Base-by-base conservation (phyloP, 1,140 invertebrate species). In the Planococcus citri region DNA sequence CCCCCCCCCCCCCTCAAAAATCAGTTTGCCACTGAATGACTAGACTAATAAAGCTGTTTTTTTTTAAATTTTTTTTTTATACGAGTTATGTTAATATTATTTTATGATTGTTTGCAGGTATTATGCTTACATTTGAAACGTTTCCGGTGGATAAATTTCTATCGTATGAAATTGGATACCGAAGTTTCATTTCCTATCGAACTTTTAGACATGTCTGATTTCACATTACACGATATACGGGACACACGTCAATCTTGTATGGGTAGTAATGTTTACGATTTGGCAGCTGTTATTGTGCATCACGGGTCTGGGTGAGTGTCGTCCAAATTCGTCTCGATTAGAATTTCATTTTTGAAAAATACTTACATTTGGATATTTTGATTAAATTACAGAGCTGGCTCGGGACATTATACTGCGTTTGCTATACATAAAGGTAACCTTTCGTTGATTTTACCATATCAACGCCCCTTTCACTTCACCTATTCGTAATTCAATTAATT, bases 401-500 rank as follows among this genome's bases (percentile, higher is more conserved):
- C 88, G 69, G 90, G 90, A 69, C 90, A 92, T 78, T 93, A 92
- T 78, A 92, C 90, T 73, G 87, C 90, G 70, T 92, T 90, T 81
- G 89, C 89, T 69, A 85, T 86, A 71, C 88, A 91, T 82, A 86
- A 89, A 76, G 85, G 81, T 82, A 76, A 75, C 73, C n/a, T 72
- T 38, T 68, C 22, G n/a, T 67, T 68, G 2, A 58, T 60, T 71
- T 21, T 0, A 58, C 33, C 22, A 6, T 70, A 27, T n/a, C n/a
- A n/a, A n/a, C n/a, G n/a, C n/a, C n/a, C n/a, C n/a, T n/a, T 58
- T 24, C 4, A 57, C n/a, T 27, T 70, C 9, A 21, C 0, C 10
- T 58, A 20, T 6, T 58, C 25, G 9, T 41, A 41, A 25, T 1
- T 6, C n/a, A 60, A 8, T 8, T 60, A 20, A 3, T 60, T 20